Base-by-base conservation (phyloP, 1,140 invertebrate species). In the Melitaea cinxia region DNA sequence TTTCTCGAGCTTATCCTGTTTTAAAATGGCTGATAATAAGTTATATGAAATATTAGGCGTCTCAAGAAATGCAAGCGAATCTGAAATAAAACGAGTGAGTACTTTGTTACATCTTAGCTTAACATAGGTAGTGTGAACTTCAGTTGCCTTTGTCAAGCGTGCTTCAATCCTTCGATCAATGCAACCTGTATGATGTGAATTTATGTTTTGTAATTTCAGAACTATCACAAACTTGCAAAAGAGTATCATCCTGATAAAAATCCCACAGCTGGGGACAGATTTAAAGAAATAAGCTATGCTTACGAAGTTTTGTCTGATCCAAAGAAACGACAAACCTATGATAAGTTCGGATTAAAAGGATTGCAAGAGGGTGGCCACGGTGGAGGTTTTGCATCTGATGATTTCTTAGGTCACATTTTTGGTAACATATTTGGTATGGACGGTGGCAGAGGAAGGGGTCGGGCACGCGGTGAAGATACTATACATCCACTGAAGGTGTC, bases 221-320 rank as follows among this genome's bases (percentile, higher is more conserved):
- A 94, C 71, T 97, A 97, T 88, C 93, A 95, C 61, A 96, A 96
- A 89, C 86, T 97, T 72, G 96, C 96, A 4, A 97, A 96, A 90
- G 95, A 97, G 92, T 97, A 94, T 84, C 96, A 97, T 91, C 96
- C 96, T 17, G 96, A 97, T 75, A 97, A 97, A 82, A 97, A 97
- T 88, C 95, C 95, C 19, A 94, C 94, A 68, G 94, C 95, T 60
- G 96, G 95, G 45, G 96, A 97, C 70, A 95, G 95, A 90, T 97
- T 97, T 78, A 97, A 97, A 83, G 96, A 97, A 92, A 97, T 97
- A 73, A 96, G 95, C 59, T 96, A 95, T 84, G 96, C 96, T 4
- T 97, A 97, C 83, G 96, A 97, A 91, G 93, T 97, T 28, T 91
- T 97, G 4, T 96, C 95, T 1, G 93, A 94, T 89, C 91, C 94